A percentile compares a stretch with the other conserved stretches of the same genome.
Conservation (phyloP, 2,888 invertebrate species). For the Drosophila testacea region DNA sequence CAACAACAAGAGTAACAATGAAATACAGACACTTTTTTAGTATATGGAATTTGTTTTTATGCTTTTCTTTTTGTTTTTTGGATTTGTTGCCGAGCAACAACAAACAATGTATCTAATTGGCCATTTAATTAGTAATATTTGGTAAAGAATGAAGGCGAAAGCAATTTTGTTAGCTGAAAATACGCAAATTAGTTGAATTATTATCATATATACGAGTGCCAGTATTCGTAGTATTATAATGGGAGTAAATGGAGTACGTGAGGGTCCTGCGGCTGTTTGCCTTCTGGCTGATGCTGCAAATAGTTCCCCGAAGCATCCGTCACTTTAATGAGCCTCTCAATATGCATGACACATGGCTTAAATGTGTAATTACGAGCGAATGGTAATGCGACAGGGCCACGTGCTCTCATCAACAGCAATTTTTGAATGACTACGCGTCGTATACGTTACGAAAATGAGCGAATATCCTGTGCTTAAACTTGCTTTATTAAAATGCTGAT, state of each 20-base stretch:
- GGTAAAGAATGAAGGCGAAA: not conserved
- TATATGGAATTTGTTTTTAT: not conserved
- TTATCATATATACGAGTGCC: not conserved
- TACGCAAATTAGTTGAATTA: conserved; percentile 22
- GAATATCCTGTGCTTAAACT: not conserved
- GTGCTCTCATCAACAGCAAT: conserved; percentile 53
- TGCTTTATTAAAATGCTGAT: conserved; percentile 19
- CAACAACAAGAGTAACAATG: not conserved
- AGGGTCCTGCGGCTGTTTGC: conserved; percentile 9
- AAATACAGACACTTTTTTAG: conserved; percentile 14
- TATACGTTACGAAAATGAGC: conserved; percentile 32
- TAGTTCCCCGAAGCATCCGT: conserved; percentile 49
- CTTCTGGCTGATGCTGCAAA: conserved; percentile 8
- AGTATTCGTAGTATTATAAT: not conserved
- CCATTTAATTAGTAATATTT: conserved; percentile 43
- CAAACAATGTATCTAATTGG: conserved; percentile 28
- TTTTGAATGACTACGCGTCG: conserved; percentile 39
- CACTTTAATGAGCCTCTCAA: conserved; percentile 77
- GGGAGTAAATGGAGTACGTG: conserved; percentile 38
- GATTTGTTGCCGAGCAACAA: conserved; percentile 40
- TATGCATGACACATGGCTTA: conserved; percentile 77
- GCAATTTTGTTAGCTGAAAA: conserved; percentile 20
- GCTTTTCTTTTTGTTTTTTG: not conserved
- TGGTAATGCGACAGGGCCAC: conserved; percentile 45
- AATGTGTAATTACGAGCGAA: conserved; percentile 69